Evolutionary conservation across 2,888 invertebrate genomes (phyloP), one percentile per base, ranked within the genome.

Genomic region (Andricus curvator): DNA sequence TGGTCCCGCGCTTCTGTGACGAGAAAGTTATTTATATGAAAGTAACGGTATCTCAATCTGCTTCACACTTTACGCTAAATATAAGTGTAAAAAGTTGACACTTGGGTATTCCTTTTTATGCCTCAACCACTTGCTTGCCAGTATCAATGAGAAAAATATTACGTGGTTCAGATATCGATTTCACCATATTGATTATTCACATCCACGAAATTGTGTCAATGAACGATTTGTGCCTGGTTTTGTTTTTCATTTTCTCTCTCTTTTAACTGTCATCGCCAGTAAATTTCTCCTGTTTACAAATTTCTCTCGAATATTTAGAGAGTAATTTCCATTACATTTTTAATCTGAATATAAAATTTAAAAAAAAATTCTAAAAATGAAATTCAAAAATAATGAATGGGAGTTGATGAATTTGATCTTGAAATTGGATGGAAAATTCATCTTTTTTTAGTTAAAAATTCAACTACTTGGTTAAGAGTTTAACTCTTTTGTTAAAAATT

Each of bases 11-110:
- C 44, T 68, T 51, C 15, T 74, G 80, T 84, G 81, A 80, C 78
- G 70, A 25, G 80, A 84, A 81, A 78, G 68, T 81, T 82, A 81
- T 81, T 81, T 80, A 77, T 77, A 62, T 78, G 82, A 82, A 82
- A 81, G 56, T 62, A 68, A 22, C 74, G 48, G 79, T 79, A 62
- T 70, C 25, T 8, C 70, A 77, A 80, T 70, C 79, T 68, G 44
- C 22, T 68, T 48, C 44, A 15, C 68, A 68, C 48, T 68, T 48
- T 68, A 44, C 41, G 33, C 41, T 37, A 3, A 41, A 37, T 37
- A 33, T 41, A 41, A 67, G 9, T 37, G 5, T n/a, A 67, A 37
- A 37, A 37, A 37, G 17, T 33, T n/a, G 11, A 67, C n/a, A 67
- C 37, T 67, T 67, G 15, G 15, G 44, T 48, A 67, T 67, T 67